Evolutionary conservation across 1,140 invertebrate genomes (phyloP).

Genomic region (Atta colombica): DNA sequence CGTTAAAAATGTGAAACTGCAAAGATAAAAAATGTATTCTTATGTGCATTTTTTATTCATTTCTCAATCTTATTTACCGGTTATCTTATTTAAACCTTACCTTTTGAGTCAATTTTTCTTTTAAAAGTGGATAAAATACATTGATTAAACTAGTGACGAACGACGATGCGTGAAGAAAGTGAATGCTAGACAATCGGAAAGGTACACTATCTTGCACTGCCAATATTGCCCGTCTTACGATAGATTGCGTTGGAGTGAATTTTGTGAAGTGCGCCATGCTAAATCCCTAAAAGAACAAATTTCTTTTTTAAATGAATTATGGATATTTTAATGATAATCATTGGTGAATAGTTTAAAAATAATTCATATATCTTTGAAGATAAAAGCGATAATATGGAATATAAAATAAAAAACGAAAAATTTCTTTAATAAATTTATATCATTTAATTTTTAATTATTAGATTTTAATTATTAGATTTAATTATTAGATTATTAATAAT

Average conservation of each 20-base stretch:
- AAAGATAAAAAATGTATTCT: conserved; percentile 26
- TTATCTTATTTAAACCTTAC: conserved; percentile 67
- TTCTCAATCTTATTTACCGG: not conserved
- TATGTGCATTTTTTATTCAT: not conserved
- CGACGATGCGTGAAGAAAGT: conserved; percentile 82
- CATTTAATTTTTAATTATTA: not conserved
- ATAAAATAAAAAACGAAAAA: not conserved
- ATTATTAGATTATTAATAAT: not conserved
- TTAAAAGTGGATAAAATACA: conserved; percentile 83
- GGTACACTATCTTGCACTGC: conserved; percentile 85
- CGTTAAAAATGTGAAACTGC: conserved; percentile 80
- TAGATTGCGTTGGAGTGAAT: conserved; percentile 81
- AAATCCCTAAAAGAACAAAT: conserved; percentile 76
- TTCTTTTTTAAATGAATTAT: not conserved
- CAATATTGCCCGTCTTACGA: conserved; percentile 82
- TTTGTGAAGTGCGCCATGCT: conserved; percentile 82
- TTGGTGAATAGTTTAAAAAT: not conserved
- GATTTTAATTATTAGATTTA: not conserved
- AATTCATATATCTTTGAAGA: not conserved
- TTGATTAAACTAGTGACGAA: conserved; percentile 81
- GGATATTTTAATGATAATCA: too few species aligned
- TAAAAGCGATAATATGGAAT: not conserved
- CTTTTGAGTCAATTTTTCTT: conserved; percentile 83
- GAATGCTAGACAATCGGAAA: conserved; percentile 80
- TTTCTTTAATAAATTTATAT: not conserved